Percentiles rank a stretch among this genome's conserved stretches.
Evolutionary conservation across 1,140 invertebrate species (phyloP).

Genomic region (Aradophagus sp.): DNA sequence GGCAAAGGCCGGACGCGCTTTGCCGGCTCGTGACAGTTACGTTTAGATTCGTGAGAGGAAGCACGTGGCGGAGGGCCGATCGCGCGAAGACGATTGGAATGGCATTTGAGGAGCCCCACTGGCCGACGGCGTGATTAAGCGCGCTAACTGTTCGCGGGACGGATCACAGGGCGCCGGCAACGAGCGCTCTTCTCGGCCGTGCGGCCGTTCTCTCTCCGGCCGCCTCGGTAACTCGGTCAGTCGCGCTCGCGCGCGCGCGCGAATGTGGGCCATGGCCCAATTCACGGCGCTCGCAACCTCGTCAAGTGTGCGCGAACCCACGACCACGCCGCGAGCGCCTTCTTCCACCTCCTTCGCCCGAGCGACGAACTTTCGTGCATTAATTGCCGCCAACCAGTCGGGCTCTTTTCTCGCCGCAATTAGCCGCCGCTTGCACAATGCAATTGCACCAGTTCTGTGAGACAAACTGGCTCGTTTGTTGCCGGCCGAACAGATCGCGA

Average conservation of each 20-base stretch:
- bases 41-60: slow-evolving; percentile 3
- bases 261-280: slow-evolving; percentile 74
- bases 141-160: too few relatives aligned
- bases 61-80: slow-evolving; percentile 34
- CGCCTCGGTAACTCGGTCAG: slow-evolving; percentile 36
- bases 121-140: slow-evolving; percentile 13
- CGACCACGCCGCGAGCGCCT: neutral
- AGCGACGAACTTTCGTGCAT: too few relatives aligned
- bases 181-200: too few relatives aligned
- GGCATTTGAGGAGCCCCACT: slow-evolving; percentile 15
- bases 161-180: slow-evolving; percentile 8
- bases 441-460: too few relatives aligned
- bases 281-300: slow-evolving; percentile 66
- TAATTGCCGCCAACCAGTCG: too few relatives aligned
- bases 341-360: too few relatives aligned
- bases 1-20: too few relatives aligned
- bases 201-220: slow-evolving; percentile 9
- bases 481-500: too few relatives aligned
- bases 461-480: too few relatives aligned
- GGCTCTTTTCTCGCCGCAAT: too few relatives aligned
- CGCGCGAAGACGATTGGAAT: slow-evolving; percentile 19
- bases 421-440: too few relatives aligned
- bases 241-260: slow-evolving; percentile 49
- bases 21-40: neutral
- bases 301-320: too few relatives aligned